Percentiles rank a stretch among this genome's conserved stretches.
phyloP scores from a whole-genome alignment of 2,888 invertebrate genomes.

The Eupithecia subumbrata region DNA sequence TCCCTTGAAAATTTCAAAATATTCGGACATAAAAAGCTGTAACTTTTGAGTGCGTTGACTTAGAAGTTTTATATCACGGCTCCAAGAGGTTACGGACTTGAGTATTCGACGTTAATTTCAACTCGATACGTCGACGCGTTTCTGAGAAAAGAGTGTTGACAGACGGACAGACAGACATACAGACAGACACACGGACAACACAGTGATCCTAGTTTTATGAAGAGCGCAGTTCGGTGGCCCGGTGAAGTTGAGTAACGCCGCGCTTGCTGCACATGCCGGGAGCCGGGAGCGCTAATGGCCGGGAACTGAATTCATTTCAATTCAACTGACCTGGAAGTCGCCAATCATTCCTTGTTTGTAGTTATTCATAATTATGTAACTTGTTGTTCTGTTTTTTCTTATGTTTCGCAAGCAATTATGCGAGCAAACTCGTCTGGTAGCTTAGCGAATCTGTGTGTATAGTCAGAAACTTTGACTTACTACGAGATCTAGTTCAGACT shows the following conservation, averaged over 20 bases:
- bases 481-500: neutral
- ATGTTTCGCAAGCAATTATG: neutral
- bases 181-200: no score
- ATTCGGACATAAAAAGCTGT: no score
- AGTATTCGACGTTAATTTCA: no score
- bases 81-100: no score
- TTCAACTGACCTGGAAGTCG: constrained; percentile 67
- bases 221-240: constrained; percentile 26
- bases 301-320: constrained; percentile 81
- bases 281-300: constrained; percentile 80
- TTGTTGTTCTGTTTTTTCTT: neutral
- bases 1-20: no score
- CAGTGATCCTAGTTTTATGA: no score
- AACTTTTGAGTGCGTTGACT: no score
- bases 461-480: neutral
- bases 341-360: constrained; percentile 9
- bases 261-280: constrained; percentile 76
- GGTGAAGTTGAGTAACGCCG: constrained; percentile 37
- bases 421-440: neutral
- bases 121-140: no score
- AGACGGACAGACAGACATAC: no score
- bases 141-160: no score
- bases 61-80: no score
- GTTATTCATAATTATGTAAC: constrained; percentile 14
- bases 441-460: neutral